phyloP scores from a whole-genome alignment of 2,888 invertebrate species.

The Drosophila dives region DNA sequence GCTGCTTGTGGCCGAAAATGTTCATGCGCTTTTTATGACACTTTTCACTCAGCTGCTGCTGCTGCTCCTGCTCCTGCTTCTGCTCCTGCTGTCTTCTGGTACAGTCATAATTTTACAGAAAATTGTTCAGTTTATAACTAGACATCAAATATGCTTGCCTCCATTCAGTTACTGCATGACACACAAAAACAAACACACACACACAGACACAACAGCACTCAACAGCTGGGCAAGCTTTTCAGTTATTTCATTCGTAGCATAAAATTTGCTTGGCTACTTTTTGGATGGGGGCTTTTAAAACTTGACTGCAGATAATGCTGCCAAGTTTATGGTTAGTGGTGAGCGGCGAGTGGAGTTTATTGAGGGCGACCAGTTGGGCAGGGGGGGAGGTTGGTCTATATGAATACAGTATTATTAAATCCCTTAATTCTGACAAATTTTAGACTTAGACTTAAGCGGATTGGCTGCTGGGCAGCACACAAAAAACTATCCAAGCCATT shows the following conservation, averaged over 20 bases:
- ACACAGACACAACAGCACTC: constrained; percentile 13
- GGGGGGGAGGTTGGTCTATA: not conserved
- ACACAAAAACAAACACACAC: constrained; percentile 23
- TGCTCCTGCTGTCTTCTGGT: constrained; percentile 6
- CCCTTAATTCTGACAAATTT: constrained; percentile 72
- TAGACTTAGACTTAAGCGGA: constrained; percentile 57
- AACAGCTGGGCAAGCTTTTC: constrained; percentile 18
- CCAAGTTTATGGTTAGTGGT: constrained; percentile 52
- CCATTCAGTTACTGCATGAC: constrained; percentile 36
- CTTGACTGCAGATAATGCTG: constrained; percentile 62
- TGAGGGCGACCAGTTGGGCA: not conserved
- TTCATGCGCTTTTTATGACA: constrained; percentile 72
- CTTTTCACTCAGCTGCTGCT: constrained; percentile 52
- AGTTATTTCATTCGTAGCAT: constrained; percentile 15
- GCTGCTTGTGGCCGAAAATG: constrained; percentile 44
- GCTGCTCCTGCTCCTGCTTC: not conserved
- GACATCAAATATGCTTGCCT: constrained; percentile 57
- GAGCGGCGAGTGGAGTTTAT: not conserved
- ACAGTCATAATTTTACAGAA: constrained; percentile 71
- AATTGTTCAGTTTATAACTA: constrained; percentile 71
- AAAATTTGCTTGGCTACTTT: constrained; percentile 25
- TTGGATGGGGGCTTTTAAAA: constrained; percentile 29
- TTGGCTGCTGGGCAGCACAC: constrained; percentile 29
- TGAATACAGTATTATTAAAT: constrained; percentile 45
- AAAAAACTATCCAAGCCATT: constrained; percentile 25